These are phyloP conservation scores for Perognathus longimembris DNA, from an alignment of 2,113 vertebrate species.

Conservation along the genomic window DNA sequence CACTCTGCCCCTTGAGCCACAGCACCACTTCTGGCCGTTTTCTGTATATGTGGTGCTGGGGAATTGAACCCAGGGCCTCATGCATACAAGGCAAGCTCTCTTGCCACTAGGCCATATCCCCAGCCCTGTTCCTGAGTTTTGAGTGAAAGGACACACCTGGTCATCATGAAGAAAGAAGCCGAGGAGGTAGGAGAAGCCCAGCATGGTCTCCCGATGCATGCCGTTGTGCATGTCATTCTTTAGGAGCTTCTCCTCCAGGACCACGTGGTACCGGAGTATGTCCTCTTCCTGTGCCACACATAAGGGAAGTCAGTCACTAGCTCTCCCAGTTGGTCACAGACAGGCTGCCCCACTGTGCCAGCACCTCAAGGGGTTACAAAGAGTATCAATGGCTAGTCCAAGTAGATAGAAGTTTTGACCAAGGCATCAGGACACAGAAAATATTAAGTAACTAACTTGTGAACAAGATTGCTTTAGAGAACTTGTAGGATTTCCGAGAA, in stretches of 20 bases:
- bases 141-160: slow-evolving; percentile 84
- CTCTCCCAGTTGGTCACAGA: background rate
- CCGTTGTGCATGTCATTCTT: slow-evolving; percentile 90
- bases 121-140: background rate
- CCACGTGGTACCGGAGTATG: slow-evolving; percentile 90
- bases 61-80: no score
- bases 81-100: no score
- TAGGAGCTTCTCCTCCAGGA: slow-evolving; percentile 90
- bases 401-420: rapidly evolving
- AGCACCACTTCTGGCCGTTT: no score
- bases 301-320: background rate
- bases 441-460: no score
- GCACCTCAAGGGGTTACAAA: no score
- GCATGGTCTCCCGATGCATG: slow-evolving; percentile 92
- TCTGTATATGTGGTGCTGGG: no score
- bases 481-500: background rate
- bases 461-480: background rate
- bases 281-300: slow-evolving; percentile 87
- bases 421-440: background rate
- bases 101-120: no score
- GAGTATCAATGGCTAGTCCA: background rate
- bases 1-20: no score
- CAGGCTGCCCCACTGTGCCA: rapidly evolving
- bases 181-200: slow-evolving; percentile 92
- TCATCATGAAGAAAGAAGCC: slow-evolving; percentile 88